phyloP scores from a whole-genome alignment of 2,113 vertebrate genomes.

The Delphinus delphis region DNA sequence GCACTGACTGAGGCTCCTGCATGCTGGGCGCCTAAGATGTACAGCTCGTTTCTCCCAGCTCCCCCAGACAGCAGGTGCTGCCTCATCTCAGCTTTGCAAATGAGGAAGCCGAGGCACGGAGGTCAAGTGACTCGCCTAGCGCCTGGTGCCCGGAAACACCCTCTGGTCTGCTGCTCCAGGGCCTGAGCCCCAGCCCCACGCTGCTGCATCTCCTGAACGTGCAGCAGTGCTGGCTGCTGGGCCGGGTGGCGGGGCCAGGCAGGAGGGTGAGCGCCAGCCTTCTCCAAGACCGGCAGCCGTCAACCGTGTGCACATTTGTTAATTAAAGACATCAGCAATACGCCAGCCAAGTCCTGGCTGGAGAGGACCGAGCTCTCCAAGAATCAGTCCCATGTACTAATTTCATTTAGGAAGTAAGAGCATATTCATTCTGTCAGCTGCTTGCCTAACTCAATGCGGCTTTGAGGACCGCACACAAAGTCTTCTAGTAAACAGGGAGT shows the following conservation, averaged over 20 bases:
- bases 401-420: background rate
- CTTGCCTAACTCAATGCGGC: no score
- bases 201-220: rapidly evolving
- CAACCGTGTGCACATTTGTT: rapidly evolving
- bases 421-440: rapidly evolving
- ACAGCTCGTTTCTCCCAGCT: rapidly evolving
- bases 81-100: background rate
- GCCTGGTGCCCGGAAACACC: rapidly evolving
- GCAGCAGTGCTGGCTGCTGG: rapidly evolving
- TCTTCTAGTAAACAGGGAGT: background rate
- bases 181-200: rapidly evolving
- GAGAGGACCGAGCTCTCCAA: background rate
- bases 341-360: background rate
- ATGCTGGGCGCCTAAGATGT: rapidly evolving
- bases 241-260: rapidly evolving
- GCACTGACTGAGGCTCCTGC: rapidly evolving
- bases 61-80: rapidly evolving
- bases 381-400: background rate
- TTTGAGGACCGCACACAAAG: rapidly evolving
- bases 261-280: rapidly evolving
- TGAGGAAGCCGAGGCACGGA: background rate
- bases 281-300: rapidly evolving
- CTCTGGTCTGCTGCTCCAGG: no score
- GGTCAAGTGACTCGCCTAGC: rapidly evolving
- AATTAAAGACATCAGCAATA: rapidly evolving